These are phyloP conservation scores for Astyanax mexicanus DNA, from an alignment of 2,797 vertebrate species.

Conservation along the genomic window DNA sequence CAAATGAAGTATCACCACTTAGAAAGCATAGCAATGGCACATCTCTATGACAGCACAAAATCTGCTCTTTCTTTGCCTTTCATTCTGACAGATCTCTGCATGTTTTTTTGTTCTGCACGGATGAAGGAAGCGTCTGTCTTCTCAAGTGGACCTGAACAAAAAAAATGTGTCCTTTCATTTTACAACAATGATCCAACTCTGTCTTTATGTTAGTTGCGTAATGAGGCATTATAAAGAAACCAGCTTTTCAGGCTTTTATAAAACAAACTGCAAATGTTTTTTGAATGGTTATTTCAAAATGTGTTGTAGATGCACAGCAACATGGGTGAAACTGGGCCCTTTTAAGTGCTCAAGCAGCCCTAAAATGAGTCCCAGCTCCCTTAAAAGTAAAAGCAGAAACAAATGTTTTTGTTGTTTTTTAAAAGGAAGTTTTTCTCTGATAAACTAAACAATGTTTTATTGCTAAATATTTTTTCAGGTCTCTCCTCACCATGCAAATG, in stretches of 20 bases:
- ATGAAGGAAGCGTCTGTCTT: neutral
- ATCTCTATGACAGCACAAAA: constrained; percentile 12
- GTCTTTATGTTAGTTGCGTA: too few species aligned
- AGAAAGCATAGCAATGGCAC: neutral
- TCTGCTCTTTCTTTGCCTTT: neutral
- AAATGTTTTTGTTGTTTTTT: too few species aligned
- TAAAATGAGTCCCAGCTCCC: too few species aligned
- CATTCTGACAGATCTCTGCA: neutral
- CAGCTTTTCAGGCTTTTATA: neutral
- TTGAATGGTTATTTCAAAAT: neutral
- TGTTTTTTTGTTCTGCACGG: constrained; percentile 7
- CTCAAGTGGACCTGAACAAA: neutral
- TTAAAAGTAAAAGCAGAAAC: too few species aligned
- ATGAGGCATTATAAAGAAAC: neutral
- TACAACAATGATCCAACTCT: too few species aligned
- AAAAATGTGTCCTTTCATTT: too few species aligned
- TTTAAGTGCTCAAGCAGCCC: too few species aligned
- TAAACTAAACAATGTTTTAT: too few species aligned
- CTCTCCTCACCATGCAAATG: too few species aligned
- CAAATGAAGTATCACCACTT: constrained; percentile 9
- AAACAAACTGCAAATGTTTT: neutral
- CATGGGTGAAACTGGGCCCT: too few species aligned
- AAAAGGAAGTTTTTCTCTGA: too few species aligned
- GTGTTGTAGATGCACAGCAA: neutral
- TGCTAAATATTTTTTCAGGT: too few species aligned